Base-by-base conservation (phyloP, 1,140 invertebrate genomes). In the Phortica variegata region DNA sequence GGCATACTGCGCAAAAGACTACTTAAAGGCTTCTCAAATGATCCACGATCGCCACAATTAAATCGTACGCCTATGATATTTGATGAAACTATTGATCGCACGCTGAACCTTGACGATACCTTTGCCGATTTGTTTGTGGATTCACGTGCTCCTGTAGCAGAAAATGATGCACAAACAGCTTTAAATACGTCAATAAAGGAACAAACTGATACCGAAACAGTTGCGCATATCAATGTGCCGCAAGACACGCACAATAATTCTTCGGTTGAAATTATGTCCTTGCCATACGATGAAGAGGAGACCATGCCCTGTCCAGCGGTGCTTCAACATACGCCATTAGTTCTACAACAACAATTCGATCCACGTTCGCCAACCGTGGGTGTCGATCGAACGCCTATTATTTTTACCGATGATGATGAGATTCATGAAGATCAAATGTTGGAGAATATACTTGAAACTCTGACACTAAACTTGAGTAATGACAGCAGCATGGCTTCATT, bases 31-130 rank as follows among this genome's bases (percentile, higher is more conserved):
- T 73, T 74, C 21, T 49, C 65, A 0, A 69, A 56, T 8, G 78
- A 80, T 70, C 78, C 78, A 0, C 63, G 78, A 5, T 80, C 79
- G 2, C 78, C 79, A 1, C 72, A 77, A 43, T 52, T 79, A 18
- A 71, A 73, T 53, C 68, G 78, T 38, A 79, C 79, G 3, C 78
- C 78, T 0, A 55, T 79, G 13, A 49, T 78, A n/a, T 51, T 79
- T 10, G 61, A 74, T 32, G 69, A 72, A 19, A 58, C 77, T 17
- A 51, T 74, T 15, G 58, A 66, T 43, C 65, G 70, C 9, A 66
- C 70, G 0, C 43, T 74, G 0, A 71, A 69, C n/a, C 37, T 74
- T 45, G 71, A 74, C 26, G 71, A 74, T 31, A 74, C 71, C 0
- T 74, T 74, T 41, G 50, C 71, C 3, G 71, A 74, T 49, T 49